Evolutionary conservation across 2,797 vertebrate genomes (phyloP), one percentile per base, ranked within the genome.

Genomic region (Halcyon leucocephala): DNA sequence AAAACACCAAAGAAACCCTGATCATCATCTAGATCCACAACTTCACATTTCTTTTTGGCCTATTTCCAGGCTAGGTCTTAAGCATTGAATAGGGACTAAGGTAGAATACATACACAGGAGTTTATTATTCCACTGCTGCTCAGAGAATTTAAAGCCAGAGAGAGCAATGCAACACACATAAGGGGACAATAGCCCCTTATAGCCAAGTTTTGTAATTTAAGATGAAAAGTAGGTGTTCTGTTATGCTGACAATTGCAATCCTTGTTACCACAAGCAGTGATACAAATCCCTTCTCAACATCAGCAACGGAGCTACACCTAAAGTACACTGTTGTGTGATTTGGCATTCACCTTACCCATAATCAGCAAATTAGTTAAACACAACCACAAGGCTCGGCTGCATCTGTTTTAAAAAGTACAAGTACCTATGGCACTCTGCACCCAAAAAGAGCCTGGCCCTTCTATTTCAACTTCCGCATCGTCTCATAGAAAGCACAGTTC

Each of bases 51-150:
- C 29, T 54, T 24, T 86, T 78, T 86, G 80, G 73, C 73, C 90
- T 61, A 54, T 51, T 93, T 93, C 82, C 90, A 94, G 69, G 9
- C 37, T 93, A 17, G 7, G 49, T 49, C 80, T 84, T 81, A 55
- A 82, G 66, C 58, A 79, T 15, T 55, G 73, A 94, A 57, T 12
- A 91, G 48, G 41, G 25, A 31, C 65, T 88, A 64, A 74, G 10
- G 33, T 54, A 88, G 85, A 91, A 86, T 39, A 72, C 52, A 65
- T 52, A 91, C 52, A 83, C 44, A 82, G 29, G 55, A 81, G 65
- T 83, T 93, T 90, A 86, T 91, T 95, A 88, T 91, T 95, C 29
- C 29, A 44, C 28, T 24, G 65, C 65, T 88, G 69, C 77, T 83
- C 3, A 0, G 80, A 91, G 82, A 86, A 94, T 83, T 91, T 79